phyloP scores from a whole-genome alignment of 2,888 invertebrate genomes.

The Drosophila mimica region DNA sequence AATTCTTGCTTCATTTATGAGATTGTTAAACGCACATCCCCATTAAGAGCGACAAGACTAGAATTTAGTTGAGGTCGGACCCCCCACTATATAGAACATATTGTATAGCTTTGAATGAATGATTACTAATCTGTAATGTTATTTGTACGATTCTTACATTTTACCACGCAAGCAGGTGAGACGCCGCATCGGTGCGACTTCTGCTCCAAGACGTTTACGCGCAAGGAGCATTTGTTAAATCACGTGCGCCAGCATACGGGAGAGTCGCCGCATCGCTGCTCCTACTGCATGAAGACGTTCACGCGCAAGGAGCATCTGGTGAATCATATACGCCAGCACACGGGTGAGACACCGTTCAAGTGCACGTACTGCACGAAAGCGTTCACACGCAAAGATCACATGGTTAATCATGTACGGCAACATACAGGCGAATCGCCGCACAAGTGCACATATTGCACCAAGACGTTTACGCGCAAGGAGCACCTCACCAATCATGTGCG shows the following conservation, averaged over 20 bases:
- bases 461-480: slow-evolving; percentile 92
- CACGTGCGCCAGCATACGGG: slow-evolving; percentile 93
- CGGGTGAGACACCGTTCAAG: slow-evolving; percentile 93
- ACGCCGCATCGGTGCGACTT: slow-evolving; percentile 94
- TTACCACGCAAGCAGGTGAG: slow-evolving; percentile 86
- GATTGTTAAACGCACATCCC: background rate
- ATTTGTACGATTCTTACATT: slow-evolving; percentile 36
- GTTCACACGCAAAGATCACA: slow-evolving; percentile 93
- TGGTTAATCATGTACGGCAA: slow-evolving; percentile 90
- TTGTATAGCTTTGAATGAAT: slow-evolving; percentile 10
- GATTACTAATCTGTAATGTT: slow-evolving; percentile 87
- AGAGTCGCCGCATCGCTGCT: slow-evolving; percentile 94
- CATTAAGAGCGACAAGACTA: background rate
- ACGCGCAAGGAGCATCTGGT: slow-evolving; percentile 95
- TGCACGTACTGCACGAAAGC: slow-evolving; percentile 94
- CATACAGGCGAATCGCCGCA: slow-evolving; percentile 94
- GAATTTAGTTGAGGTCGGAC: background rate
- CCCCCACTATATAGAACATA: background rate
- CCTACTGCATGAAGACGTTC: slow-evolving; percentile 94
- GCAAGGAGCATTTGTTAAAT: slow-evolving; percentile 94
- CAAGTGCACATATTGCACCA: slow-evolving; percentile 94
- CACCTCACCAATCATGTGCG: slow-evolving; percentile 94
- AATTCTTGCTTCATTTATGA: background rate
- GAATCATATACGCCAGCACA: slow-evolving; percentile 93
- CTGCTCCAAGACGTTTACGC: slow-evolving; percentile 94